A percentile compares a stretch with the other conserved stretches of the same genome.
These are phyloP conservation scores for Cecropterus lyciades DNA, from an alignment of 1,140 invertebrate species.

Conservation along the genomic window DNA sequence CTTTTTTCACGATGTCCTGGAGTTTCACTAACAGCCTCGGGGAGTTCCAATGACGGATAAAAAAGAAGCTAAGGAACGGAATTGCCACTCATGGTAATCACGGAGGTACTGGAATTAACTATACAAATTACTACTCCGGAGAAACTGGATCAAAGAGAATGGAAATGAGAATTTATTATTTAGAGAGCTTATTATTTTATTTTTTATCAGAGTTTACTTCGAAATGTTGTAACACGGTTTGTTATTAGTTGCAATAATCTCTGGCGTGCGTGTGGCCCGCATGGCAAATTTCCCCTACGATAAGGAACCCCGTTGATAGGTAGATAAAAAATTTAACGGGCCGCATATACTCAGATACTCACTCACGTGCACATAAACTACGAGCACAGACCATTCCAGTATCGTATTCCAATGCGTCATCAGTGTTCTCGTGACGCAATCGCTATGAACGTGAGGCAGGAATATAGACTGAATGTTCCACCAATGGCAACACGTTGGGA, in stretches of 20 bases:
- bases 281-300: slow-evolving; percentile 1
- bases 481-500: slow-evolving; percentile 2
- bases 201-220: no score
- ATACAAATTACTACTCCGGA: no score
- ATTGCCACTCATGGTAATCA: no score
- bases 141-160: no score
- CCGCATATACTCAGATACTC: not conserved
- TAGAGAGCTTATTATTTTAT: no score
- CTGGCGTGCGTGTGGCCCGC: not conserved
- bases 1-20: no score
- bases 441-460: slow-evolving; percentile 42
- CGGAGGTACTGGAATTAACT: no score
- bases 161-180: no score
- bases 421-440: slow-evolving; percentile 49
- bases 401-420: slow-evolving; percentile 65
- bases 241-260: not conserved
- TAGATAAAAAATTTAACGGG: slow-evolving; percentile 21
- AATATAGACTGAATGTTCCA: slow-evolving; percentile 17
- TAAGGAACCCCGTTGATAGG: not conserved
- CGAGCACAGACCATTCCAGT: slow-evolving; percentile 39
- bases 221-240: not conserved
- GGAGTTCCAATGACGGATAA: no score
- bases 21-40: no score
- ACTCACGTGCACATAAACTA: slow-evolving; percentile 35
- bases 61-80: no score